A percentile compares a stretch with the other conserved stretches of the same genome.
phyloP scores from a whole-genome alignment of 37 sponge, comb jelly and placozoan species.

The Oopsacas minuta region DNA sequence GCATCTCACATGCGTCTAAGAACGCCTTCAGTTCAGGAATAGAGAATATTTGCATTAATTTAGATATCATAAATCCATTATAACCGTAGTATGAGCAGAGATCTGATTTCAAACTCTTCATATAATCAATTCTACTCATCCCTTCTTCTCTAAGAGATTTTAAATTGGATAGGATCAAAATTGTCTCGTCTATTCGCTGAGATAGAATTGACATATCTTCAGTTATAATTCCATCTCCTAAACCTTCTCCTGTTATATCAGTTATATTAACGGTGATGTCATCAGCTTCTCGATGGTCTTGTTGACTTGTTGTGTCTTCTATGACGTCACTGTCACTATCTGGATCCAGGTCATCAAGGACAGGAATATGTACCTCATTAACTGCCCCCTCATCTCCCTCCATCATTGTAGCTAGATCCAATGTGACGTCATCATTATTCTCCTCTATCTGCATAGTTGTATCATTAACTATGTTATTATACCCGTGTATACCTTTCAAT shows the following conservation, averaged over 20 bases:
- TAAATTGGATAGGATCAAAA: constrained; percentile 70
- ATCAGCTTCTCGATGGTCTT: neutral
- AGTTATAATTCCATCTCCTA: constrained; percentile 23
- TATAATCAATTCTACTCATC: constrained; percentile 53
- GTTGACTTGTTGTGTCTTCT: neutral
- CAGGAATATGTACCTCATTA: neutral
- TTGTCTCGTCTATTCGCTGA: constrained; percentile 45
- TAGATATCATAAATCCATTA: constrained; percentile 60
- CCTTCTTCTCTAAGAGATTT: constrained; percentile 56
- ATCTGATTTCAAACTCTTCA: constrained; percentile 42
- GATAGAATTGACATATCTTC: constrained; percentile 14
- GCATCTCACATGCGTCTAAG: constrained; percentile 82
- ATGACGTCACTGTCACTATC: neutral
- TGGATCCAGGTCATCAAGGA: neutral
- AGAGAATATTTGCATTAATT: constrained; percentile 62
- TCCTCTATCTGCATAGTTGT: neutral
- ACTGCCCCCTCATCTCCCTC: neutral
- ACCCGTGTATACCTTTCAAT: neutral
- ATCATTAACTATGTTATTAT: neutral
- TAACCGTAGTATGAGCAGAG: constrained; percentile 84
- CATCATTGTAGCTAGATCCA: neutral
- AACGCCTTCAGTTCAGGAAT: constrained; percentile 62
- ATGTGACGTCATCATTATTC: neutral
- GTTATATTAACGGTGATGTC: constrained; percentile 3
- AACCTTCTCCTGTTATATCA: neutral